These are phyloP conservation scores for Microvelia longipes DNA, from an alignment of 1,140 invertebrate genomes.

Conservation along the genomic window DNA sequence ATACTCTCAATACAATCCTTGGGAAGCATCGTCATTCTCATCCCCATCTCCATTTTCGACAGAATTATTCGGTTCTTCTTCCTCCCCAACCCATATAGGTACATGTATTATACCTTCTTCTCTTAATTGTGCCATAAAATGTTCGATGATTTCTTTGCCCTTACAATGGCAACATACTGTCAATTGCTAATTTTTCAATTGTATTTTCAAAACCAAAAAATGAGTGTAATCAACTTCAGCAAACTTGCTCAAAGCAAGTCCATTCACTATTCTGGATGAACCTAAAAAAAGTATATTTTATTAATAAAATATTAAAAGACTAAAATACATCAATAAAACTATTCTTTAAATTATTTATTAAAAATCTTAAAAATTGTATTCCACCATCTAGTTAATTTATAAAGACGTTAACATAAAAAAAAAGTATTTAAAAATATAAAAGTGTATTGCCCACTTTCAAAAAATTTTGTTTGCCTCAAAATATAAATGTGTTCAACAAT, in stretches of 20 bases:
- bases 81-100: slow-evolving; percentile 34
- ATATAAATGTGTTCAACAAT: too few relatives aligned
- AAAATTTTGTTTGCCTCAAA: too few relatives aligned
- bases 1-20: too few relatives aligned
- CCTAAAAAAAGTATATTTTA: slow-evolving; percentile 37
- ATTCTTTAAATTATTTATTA: not conserved
- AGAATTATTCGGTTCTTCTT: not conserved
- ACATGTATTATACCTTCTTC: slow-evolving; percentile 63
- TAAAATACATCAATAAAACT: not conserved
- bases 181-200: slow-evolving; percentile 93
- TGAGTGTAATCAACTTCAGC: slow-evolving; percentile 85
- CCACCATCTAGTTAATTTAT: too few relatives aligned
- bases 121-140: slow-evolving; percentile 67
- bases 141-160: slow-evolving; percentile 91
- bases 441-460: too few relatives aligned
- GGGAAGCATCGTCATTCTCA: too few relatives aligned
- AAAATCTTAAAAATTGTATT: too few relatives aligned
- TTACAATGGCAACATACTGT: slow-evolving; percentile 93
- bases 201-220: slow-evolving; percentile 93
- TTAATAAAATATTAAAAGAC: not conserved
- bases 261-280: slow-evolving; percentile 87
- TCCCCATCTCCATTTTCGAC: not conserved
- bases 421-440: too few relatives aligned
- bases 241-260: slow-evolving; percentile 93
- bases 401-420: too few relatives aligned